Percentiles rank a stretch among this genome's conserved stretches.
Conservation (phyloP, 2,888 invertebrate genomes). For the Perizoma flavofasciatum region DNA sequence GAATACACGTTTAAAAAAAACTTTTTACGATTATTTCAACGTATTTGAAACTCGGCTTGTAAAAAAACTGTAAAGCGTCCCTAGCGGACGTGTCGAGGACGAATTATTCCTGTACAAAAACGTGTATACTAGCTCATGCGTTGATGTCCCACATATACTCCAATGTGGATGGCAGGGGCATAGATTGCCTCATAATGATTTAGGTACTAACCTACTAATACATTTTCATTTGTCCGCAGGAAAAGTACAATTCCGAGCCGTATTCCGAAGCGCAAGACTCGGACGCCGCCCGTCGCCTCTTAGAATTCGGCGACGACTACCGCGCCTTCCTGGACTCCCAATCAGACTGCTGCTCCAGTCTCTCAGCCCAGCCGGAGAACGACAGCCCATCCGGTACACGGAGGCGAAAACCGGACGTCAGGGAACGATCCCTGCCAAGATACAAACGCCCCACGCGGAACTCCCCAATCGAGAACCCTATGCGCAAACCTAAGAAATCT, state of each 20-base stretch:
- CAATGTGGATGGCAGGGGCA: too few species aligned
- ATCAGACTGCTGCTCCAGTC: constrained; percentile 93
- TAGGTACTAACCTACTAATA: too few species aligned
- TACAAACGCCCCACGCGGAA: constrained; percentile 69
- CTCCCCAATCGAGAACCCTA: constrained; percentile 70
- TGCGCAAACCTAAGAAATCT: constrained; percentile 75
- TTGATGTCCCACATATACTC: too few species aligned
- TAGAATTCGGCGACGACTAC: constrained; percentile 96
- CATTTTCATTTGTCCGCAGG: constrained; percentile 78
- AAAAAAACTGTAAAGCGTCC: too few species aligned
- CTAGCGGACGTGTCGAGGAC: too few species aligned
- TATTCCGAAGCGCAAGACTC: constrained; percentile 95
- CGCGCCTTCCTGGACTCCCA: constrained; percentile 95
- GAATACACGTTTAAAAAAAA: too few species aligned
- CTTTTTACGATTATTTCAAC: too few species aligned
- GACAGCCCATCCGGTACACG: constrained; percentile 70
- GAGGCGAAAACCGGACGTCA: constrained; percentile 66
- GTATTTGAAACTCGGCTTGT: too few species aligned
- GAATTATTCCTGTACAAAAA: too few species aligned
- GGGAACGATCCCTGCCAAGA: constrained; percentile 66
- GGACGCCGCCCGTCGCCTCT: constrained; percentile 90
- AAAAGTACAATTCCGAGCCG: constrained; percentile 95
- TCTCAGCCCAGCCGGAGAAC: constrained; percentile 86
- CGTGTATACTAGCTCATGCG: too few species aligned
- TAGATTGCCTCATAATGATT: too few species aligned